A percentile compares a stretch with the other conserved stretches of the same genome.
Conservation (phyloP, 2,113 vertebrate species). For the Calyptommatus sinebrachiatus region DNA sequence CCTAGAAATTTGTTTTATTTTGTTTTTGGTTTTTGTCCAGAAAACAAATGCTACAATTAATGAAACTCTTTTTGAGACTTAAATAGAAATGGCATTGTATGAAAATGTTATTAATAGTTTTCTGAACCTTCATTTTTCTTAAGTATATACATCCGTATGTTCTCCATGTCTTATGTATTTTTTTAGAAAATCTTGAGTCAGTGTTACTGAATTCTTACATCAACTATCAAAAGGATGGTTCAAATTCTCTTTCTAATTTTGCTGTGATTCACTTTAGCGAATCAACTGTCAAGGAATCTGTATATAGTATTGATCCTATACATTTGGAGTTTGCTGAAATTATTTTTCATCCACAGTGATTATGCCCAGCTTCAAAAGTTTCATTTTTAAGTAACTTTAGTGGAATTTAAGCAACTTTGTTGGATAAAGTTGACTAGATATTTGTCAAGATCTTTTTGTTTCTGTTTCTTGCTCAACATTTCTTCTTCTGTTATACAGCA, state of each 20-base stretch:
- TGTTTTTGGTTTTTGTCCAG: neutral
- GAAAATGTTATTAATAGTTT: neutral
- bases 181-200: neutral
- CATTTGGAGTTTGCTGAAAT: slow-evolving; percentile 2
- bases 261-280: neutral
- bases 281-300: neutral
- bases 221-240: neutral
- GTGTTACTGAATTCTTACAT: neutral
- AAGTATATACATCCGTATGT: too few relatives aligned
- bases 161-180: too few relatives aligned
- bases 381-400: neutral
- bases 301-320: neutral
- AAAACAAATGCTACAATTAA: neutral
- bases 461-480: neutral
- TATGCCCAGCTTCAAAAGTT: neutral
- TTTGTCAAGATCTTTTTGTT: neutral
- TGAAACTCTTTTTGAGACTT: neutral
- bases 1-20: neutral
- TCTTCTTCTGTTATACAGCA: neutral
- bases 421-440: neutral
- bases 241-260: neutral
- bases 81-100: neutral
- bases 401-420: neutral
- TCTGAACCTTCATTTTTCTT: too few relatives aligned
- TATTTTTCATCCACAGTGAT: neutral